Evolutionary conservation across 2,888 invertebrate genomes (phyloP), one percentile per base, ranked within the genome.

Genomic region (Yponomeuta sedellus): DNA sequence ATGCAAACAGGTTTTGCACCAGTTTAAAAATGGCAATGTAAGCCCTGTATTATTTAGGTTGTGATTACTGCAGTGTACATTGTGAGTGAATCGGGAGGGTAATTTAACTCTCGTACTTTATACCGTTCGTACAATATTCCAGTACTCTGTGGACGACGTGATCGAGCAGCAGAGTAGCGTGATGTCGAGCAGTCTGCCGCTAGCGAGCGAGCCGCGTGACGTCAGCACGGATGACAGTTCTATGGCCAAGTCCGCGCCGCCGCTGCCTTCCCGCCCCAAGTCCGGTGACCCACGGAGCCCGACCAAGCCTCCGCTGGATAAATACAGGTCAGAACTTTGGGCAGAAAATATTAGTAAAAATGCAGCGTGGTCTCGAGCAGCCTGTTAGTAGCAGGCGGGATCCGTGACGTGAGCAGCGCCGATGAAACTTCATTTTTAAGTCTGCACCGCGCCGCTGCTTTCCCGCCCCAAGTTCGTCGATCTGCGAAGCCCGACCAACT

Each of bases 241-340:
- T 2, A 86, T 88, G 88, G 72, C 81, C 10, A 82, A 86, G 72
- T 87, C 88, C 0, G 89, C 88, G 11, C 89, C 90, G 10, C 89
- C 89, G 4, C 70, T 87, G 58, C 90, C 90, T 0, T 74, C 75
- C 0, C 72, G 88, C 63, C 90, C 89, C 6, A 82, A 82, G 71
- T 88, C 88, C 1, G 88, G 88, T 0, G 90, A 88, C 71, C 90
- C 89, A 0, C 71, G 90, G 58, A 89, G 88, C 68, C 90, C 89
- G 2, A 86, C 89, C 0, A 71, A 81, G 64, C 81, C 81, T 0
- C 75, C 79, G 0, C 67, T 78, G 0, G 88, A 88, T 0, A 85
- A 82, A 66, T 86, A 86, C 64, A 77, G 87, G 67, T 66, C n/a
- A 64, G 44, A 52, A 2, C 34, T 34, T 34, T 34, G 34, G 34